A percentile compares a stretch with the other conserved stretches of the same genome.
phyloP scores from a whole-genome alignment of 2,113 vertebrate species.

The Danio rerio region DNA sequence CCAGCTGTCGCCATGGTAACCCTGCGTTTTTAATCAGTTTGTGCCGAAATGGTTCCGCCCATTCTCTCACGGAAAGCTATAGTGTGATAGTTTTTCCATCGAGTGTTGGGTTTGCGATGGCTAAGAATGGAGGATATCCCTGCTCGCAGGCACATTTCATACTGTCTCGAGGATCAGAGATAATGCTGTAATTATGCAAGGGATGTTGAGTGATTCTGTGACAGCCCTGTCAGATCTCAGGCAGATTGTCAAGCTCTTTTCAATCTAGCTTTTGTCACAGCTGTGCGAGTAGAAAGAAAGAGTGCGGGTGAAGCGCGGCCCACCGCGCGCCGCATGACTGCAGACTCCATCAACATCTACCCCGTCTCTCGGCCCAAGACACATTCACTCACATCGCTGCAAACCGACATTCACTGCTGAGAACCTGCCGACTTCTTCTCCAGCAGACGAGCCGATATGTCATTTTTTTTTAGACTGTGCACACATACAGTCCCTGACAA shows the following conservation, averaged over 20 bases:
- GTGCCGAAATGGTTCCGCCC: slow-evolving; percentile 43
- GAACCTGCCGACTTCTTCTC: not conserved
- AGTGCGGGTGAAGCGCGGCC: not conserved
- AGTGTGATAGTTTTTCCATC: not conserved
- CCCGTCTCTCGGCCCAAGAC: slow-evolving; percentile 26
- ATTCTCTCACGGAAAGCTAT: slow-evolving; percentile 19
- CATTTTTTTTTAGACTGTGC: not conserved
- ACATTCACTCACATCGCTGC: slow-evolving; percentile 20
- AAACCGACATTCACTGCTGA: not conserved
- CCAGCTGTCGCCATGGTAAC: slow-evolving; percentile 62
- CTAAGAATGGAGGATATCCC: slow-evolving; percentile 4
- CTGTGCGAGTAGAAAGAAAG: slow-evolving; percentile 27
- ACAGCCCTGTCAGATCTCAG: slow-evolving; percentile 18
- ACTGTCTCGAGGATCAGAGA: slow-evolving; percentile 37
- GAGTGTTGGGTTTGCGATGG: not conserved
- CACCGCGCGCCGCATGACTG: slow-evolving; percentile 11
- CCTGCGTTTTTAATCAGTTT: slow-evolving; percentile 49
- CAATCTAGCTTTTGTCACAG: slow-evolving; percentile 32
- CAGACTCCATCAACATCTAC: slow-evolving; percentile 1
- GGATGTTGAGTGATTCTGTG: slow-evolving; percentile 42
- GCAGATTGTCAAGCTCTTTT: slow-evolving; percentile 36
- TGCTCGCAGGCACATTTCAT: slow-evolving; percentile 26
- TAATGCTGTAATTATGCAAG: slow-evolving; percentile 44
- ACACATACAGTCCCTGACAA: not conserved
- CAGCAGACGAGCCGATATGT: not conserved